Conservation (phyloP, 2,797 vertebrate species). For the Micromesistius poutassou region DNA sequence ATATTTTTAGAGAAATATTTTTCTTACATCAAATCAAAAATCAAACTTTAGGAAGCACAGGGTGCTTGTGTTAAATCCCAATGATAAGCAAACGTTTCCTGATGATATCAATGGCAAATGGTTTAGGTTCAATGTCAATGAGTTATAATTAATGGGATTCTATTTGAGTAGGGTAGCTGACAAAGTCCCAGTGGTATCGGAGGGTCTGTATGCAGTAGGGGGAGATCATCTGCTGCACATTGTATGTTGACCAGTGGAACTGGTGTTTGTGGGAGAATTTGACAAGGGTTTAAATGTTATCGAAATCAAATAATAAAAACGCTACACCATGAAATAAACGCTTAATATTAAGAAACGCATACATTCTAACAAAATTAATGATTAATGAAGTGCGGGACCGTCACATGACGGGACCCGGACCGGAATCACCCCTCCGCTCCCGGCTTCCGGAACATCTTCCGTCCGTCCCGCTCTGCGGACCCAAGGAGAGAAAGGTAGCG, state of each 20-base stretch:
- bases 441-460: slow-evolving; percentile 86
- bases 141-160: background rate
- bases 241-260: background rate
- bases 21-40: background rate
- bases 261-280: background rate
- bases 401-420: slow-evolving; percentile 66
- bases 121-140: background rate
- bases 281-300: background rate
- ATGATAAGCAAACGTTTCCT: background rate
- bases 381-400: slow-evolving; percentile 6
- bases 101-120: background rate
- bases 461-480: slow-evolving; percentile 92
- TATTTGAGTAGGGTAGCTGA: background rate
- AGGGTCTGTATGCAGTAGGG: background rate
- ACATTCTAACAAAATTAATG: no score
- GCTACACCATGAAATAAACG: background rate
- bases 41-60: background rate
- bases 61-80: background rate
- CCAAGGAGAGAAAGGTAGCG: slow-evolving; percentile 90
- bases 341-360: no score
- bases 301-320: no score
- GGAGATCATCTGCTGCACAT: background rate
- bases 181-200: background rate
- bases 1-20: background rate
- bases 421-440: slow-evolving; percentile 71